Evolutionary conservation across 1,140 invertebrate genomes (phyloP), one percentile per base, ranked within the genome.

Genomic region (Bombus confusus): DNA sequence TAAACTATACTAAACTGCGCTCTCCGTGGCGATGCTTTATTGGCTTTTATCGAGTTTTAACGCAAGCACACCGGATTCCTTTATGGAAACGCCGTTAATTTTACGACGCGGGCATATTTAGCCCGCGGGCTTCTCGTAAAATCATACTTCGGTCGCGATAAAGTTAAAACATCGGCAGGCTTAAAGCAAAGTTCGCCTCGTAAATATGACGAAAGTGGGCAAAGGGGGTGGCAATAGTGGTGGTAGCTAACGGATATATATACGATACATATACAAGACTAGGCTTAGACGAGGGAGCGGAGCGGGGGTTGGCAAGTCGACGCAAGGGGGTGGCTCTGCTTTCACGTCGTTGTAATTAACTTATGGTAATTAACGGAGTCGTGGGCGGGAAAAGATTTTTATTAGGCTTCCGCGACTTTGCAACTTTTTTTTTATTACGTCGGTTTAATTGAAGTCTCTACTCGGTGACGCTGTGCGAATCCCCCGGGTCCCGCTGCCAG

Each of bases 1-100:
- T 91, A 91, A 91, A 91, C 86, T 87, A 80, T 74, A 85, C 85
- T 87, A 87, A 91, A 91, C 90, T 82, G 87, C 83, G 80, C 73
- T 77, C 74, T 87, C 87, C 83, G 85, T 62, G 77, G 91, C 88
- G 89, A 93, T 93, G 93, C 93, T 93, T 94, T 94, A 94, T 94
- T 94, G 93, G 92, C 93, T 93, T 94, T 94, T 94, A 94, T 94
- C 93, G 93, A 91, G 90, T 93, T 94, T 94, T 93, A 94, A 94
- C 92, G 92, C 90, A 82, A 90, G 82, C 89, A 89, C 87, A 72
- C 82, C 90, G 90, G 90, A 93, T 91, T 93, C 93, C 92, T 94
- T 93, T 94, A 94, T 94, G 93, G 93, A 94, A 94, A 93, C 93
- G 94, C 93, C 93, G 93, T 94, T 95, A 94, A 94, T 94, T 95